Evolutionary conservation across 2,113 vertebrate genomes (phyloP).

Genomic region (Calidris pugnax): DNA sequence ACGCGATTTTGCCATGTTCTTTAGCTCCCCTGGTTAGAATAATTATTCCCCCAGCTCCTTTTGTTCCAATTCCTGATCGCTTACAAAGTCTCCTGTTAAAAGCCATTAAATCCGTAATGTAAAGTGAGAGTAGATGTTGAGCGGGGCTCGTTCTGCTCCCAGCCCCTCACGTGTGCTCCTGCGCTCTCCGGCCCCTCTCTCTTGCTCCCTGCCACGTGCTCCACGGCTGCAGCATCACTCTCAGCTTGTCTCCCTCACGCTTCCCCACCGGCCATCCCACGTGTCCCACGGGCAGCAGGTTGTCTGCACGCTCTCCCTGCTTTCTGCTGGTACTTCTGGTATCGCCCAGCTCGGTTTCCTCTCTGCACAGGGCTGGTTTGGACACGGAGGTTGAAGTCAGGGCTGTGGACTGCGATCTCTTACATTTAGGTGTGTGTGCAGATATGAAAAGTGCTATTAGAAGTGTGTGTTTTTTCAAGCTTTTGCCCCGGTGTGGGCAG

Average conservation of each 20-base stretch:
- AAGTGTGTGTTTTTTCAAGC: not conserved
- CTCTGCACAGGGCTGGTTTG: not conserved
- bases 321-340: not conserved
- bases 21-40: slow-evolving; percentile 53
- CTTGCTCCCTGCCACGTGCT: slow-evolving; percentile 29
- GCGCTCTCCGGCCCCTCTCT: not conserved
- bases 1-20: slow-evolving; percentile 16
- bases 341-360: not conserved
- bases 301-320: not conserved
- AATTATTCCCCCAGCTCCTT: slow-evolving; percentile 58
- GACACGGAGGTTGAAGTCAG: not conserved
- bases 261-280: not conserved
- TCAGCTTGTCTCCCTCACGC: not conserved
- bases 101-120: slow-evolving; percentile 64
- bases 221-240: not conserved
- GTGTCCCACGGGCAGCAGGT: not conserved
- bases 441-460: not conserved
- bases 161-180: not conserved
- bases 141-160: not conserved
- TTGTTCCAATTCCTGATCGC: slow-evolving; percentile 67
- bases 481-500: not conserved
- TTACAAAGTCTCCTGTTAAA: slow-evolving; percentile 67
- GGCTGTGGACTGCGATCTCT: not conserved
- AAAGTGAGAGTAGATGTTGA: slow-evolving; percentile 7
- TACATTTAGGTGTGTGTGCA: not conserved